A percentile compares a stretch with the other conserved stretches of the same genome.
These are phyloP conservation scores for Drosophila lini DNA, from an alignment of 1,140 invertebrate genomes.

Conservation along the genomic window DNA sequence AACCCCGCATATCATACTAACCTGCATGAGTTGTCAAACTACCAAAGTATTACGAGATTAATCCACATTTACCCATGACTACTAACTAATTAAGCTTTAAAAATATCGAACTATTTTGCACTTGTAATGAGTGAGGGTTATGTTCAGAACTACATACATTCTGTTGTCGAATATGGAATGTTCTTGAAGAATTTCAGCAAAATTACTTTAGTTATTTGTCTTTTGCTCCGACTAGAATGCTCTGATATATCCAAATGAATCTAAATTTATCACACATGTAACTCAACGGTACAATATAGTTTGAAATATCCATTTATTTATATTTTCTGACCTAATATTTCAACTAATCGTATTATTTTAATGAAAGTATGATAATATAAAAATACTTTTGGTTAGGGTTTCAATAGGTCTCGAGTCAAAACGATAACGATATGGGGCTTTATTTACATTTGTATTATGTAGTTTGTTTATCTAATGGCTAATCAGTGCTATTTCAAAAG, in stretches of 20 bases:
- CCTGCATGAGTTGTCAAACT: conserved; percentile 29
- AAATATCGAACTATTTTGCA: background rate
- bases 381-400: background rate
- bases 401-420: background rate
- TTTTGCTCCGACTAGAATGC: too few relatives aligned
- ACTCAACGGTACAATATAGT: too few relatives aligned
- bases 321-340: too few relatives aligned
- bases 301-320: too few relatives aligned
- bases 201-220: too few relatives aligned
- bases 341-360: background rate
- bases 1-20: conserved; percentile 28
- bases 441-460: background rate
- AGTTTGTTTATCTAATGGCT: background rate
- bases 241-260: too few relatives aligned
- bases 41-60: background rate
- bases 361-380: background rate
- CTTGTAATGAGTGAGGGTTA: background rate
- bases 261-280: too few relatives aligned
- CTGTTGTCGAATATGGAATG: too few relatives aligned
- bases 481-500: background rate
- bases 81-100: background rate
- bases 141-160: background rate
- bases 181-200: too few relatives aligned
- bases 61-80: background rate
- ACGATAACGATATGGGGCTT: background rate